These are phyloP conservation scores for Myoxocephalus aenaeus DNA, from an alignment of 2,797 vertebrate species.

Conservation along the genomic window DNA sequence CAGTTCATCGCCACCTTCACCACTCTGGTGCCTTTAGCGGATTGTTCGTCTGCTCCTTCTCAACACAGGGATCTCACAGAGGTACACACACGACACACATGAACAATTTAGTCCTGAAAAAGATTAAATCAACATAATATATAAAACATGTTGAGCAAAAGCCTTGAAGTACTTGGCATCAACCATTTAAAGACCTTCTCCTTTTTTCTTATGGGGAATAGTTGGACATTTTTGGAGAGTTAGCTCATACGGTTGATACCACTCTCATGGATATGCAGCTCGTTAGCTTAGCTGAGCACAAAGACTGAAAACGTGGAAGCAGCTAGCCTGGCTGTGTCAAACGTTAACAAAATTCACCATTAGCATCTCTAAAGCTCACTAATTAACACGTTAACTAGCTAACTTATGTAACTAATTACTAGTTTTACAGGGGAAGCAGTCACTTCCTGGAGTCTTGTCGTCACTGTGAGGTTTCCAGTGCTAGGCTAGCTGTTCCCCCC, in stretches of 20 bases:
- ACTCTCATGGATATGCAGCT: slow-evolving; percentile 15
- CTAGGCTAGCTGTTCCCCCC: background rate
- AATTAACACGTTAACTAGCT: slow-evolving; percentile 4
- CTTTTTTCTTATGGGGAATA: background rate
- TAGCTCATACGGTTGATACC: slow-evolving; percentile 11
- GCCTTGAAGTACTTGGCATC: background rate
- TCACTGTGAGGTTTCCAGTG: background rate
- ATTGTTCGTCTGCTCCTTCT: slow-evolving; percentile 93
- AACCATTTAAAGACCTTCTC: background rate
- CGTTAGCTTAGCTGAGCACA: background rate
- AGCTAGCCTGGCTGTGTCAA: background rate
- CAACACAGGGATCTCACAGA: slow-evolving; percentile 91
- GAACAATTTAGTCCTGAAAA: background rate
- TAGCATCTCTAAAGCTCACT: background rate
- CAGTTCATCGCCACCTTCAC: slow-evolving; percentile 99
- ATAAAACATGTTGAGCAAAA: background rate
- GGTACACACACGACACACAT: slow-evolving; percentile 77
- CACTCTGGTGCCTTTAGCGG: slow-evolving; percentile 98
- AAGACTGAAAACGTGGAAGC: slow-evolving; percentile 3
- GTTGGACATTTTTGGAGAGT: background rate
- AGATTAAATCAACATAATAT: slow-evolving; percentile 25
- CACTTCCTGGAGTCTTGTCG: background rate
- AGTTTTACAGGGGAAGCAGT: background rate
- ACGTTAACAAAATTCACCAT: background rate
- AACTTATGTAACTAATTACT: slow-evolving; percentile 6